Evolutionary conservation across 2,888 invertebrate genomes (phyloP), one percentile per base, ranked within the genome.

Genomic region (Drosophila parthenogenetica): DNA sequence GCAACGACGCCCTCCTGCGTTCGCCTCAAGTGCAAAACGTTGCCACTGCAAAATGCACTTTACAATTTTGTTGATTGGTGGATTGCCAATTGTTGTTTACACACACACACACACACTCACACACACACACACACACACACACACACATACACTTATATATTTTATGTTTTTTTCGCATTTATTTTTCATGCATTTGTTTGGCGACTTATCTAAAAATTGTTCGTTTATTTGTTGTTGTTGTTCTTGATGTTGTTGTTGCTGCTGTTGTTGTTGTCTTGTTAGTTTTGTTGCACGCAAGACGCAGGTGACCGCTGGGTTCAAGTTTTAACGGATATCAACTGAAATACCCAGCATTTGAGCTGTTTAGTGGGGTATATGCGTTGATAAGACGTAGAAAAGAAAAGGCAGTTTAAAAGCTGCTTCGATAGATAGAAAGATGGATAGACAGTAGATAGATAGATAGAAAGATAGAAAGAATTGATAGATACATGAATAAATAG

Each of bases 1-100:
- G 10, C 7, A n/a, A 2, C 40, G 2, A 45, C 58, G n/a, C 32
- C 49, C 49, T 49, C 48, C 58, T 48, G 74, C 32, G 57, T 54
- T 62, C 71, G 68, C 66, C 62, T 77, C 76, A 77, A 83, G 87
- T 81, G 81, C 75, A 84, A 82, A 57, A 86, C 76, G 84, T 84
- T 87, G 82, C 87, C 87, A 87, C 85, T 84, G 82, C 82, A 66
- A 87, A 85, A 87, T 87, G 83, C 87, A 84, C 83, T 87, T 84
- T 84, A 80, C 83, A 87, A 87, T 84, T 84, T 89, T 74, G 75
- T 72, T 79, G 84, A 74, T 83, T 79, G 85, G 63, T 79, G 58
- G 48, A 75, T 80, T 87, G 86, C 72, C 87, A 79, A 74, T 89
- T 89, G 82, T 81, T 81, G 72, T 69, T 79, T 57, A 39, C 37